Evolutionary conservation across 1,140 invertebrate genomes (phyloP), one percentile per base, ranked within the genome.

Genomic region (Archivesica marissinica): DNA sequence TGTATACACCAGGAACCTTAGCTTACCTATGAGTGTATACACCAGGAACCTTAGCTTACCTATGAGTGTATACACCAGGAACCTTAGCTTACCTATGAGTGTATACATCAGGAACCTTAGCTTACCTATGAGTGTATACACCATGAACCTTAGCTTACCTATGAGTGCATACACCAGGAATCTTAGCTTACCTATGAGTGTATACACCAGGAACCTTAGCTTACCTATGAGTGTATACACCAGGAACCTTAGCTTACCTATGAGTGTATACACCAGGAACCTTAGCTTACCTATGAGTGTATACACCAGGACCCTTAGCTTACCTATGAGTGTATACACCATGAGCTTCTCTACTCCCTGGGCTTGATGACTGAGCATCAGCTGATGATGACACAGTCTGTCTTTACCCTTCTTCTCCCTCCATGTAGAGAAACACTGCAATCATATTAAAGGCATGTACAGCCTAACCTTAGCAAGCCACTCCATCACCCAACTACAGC

Each of bases 351-450:
- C 35, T 54, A 33, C 52, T 4, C 15, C 15, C 23, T 2, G 33
- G n/a, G 11, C 56, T 23, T 23, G 17, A 0, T 56, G 28, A 61
- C 33, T 54, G 20, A 70, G 30, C 61, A 68, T 70, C 47, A 81
- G 15, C 28, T 56, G 17, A 72, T 81, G 66, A 9, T 28, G 3
- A n/a, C 3, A 11, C 1, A 61, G 38, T 47, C 30, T 41, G 7
- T 33, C 35, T 44, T 72, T 70, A 17, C 13, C 20, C 30, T 39
- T 81, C 2, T 28, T 56, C 35, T 72, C 23, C 44, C 64, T 50
- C 64, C 66, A 81, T 17, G 56, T 44, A 56, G 35, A 72, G 66
- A 41, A 72, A 70, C 79, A 81, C 79, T 81, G 33, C 0, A 77
- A 7, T 41, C 23, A 28, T 64, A 64, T 33, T 38, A 64, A 4